Evolutionary conservation across 2,888 invertebrate species (phyloP).

Genomic region (Diarsia dahlii): DNA sequence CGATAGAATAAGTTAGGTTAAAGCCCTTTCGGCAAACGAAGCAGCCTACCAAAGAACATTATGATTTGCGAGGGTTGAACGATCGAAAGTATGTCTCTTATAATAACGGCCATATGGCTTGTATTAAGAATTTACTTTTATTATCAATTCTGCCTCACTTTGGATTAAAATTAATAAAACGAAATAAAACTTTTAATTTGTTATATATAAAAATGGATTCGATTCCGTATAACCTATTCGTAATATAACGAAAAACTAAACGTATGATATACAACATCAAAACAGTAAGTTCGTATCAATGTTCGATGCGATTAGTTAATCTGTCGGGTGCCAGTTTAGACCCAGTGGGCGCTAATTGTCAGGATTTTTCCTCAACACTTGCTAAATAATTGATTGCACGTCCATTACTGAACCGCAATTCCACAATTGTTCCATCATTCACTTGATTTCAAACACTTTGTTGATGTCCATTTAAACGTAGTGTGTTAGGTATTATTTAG

Average conservation of each 20-base stretch:
- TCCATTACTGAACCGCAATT: conserved; percentile 32
- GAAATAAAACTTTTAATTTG: neutral
- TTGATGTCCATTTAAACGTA: conserved; percentile 25
- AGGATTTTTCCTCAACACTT: conserved; percentile 52
- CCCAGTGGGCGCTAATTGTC: conserved; percentile 43
- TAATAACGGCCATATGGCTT: conserved; percentile 54
- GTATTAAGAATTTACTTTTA: conserved; percentile 21
- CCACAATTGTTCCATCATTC: conserved; percentile 41
- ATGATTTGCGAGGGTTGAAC: conserved; percentile 87
- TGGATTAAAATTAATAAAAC: neutral
- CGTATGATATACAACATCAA: neutral
- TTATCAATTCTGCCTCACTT: neutral
- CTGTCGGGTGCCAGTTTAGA: conserved; percentile 21
- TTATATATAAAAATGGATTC: neutral
- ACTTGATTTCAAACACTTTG: conserved; percentile 42
- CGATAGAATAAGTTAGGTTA: conserved; percentile 50
- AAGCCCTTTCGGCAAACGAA: conserved; percentile 44
- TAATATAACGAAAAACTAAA: neutral
- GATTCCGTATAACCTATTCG: neutral
- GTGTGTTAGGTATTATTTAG: conserved; percentile 45
- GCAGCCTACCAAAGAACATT: conserved; percentile 65
- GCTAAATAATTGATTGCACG: conserved; percentile 47
- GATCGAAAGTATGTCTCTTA: conserved; percentile 87
- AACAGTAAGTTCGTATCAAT: conserved; percentile 34
- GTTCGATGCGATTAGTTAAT: conserved; percentile 37